Conservation (phyloP, 2,797 vertebrate genomes). For the Nasua narica region DNA sequence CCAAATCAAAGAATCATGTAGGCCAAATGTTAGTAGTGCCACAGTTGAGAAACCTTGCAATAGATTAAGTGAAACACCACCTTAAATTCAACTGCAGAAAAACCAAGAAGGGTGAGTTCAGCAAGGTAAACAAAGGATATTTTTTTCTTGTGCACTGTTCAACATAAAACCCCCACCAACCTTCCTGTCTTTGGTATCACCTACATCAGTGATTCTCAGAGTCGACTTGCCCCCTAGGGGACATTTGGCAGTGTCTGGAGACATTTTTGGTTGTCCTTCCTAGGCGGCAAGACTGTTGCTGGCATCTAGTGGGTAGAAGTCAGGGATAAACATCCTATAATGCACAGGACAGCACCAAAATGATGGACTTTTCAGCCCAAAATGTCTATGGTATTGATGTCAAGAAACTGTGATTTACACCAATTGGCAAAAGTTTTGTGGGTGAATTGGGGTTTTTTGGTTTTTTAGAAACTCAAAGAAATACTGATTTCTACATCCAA, state of each 20-base stretch:
- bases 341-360: not conserved
- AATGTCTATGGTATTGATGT: not conserved
- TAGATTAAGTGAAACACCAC: not conserved
- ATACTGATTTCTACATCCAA: not conserved
- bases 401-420: not conserved
- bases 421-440: not conserved
- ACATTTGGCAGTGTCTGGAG: not conserved
- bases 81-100: not conserved
- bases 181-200: not conserved
- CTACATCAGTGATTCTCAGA: not conserved
- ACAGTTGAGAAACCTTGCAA: not conserved
- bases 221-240: not conserved
- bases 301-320: not conserved
- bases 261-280: not conserved
- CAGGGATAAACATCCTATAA: not conserved
- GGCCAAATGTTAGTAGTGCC: not conserved
- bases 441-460: not conserved
- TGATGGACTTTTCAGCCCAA: not conserved
- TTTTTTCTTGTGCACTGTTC: not conserved
- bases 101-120: not conserved
- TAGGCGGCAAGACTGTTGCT: not conserved
- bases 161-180: not conserved
- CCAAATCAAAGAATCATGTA: not conserved
- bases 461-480: constrained; percentile 4
- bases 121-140: not conserved